Evolutionary conservation across 2,797 vertebrate genomes (phyloP), one percentile per base, ranked within the genome.

Genomic region (Phoxinus dragarum): DNA sequence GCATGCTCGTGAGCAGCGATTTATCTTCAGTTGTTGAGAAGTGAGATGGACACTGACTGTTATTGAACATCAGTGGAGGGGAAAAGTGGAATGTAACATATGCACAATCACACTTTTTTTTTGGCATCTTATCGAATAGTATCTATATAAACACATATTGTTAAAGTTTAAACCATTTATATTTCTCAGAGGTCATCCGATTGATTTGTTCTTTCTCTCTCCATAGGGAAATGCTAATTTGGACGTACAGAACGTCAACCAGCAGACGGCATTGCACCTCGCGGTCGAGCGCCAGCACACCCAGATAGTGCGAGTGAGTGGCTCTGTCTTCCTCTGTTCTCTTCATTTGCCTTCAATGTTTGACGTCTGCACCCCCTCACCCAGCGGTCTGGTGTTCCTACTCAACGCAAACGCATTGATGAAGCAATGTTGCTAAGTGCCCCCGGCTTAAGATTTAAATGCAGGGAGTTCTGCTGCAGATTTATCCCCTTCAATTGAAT

Each of bases 161-260:
- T n/a, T 49, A 4, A 40, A 67, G 64, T 77, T 52, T 38, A 82
- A 86, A 80, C 59, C 42, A 47, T 74, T 85, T 80, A 6, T 66
- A 6, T 31, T 17, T 66, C 27, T 16, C 61, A 66, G 36, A 87
- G 81, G 16, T 49, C 42, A 73, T 31, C 64, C 12, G 42, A 80
- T 69, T 85, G 31, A 84, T 80, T 80, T 72, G 31, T 73, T 81
- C 34, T 69, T 74, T 82, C 19, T 67, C 52, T 71, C 16, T 36
- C 90, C 80, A 10, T 89, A 99, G 98, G 98, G 98, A 88, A 99
- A 80, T 49, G 98, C 98, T 90, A 99, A 97, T 93, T 91, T 99
- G 93, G 98, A 99, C 94, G 96, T 99, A 89, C 98, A 99, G 96
- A 99, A 99, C 38, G 98, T 98, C 75, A 99, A 99, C 94, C 98